Evolutionary conservation across 2,113 vertebrate species (phyloP).

Genomic region (Archilochus colubris): DNA sequence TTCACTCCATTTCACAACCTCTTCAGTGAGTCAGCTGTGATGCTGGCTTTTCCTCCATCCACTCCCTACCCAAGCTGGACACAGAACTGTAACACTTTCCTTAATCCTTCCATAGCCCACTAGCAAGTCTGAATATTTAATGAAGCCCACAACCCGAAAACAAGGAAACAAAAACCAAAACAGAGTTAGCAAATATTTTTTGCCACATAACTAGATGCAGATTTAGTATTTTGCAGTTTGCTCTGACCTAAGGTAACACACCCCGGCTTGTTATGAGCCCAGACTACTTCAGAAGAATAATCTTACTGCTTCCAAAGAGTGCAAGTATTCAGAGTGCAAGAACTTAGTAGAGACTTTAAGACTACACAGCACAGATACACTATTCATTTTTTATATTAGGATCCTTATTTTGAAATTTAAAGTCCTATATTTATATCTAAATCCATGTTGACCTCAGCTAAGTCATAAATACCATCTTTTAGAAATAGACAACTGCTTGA

Average conservation of each 20-base stretch:
- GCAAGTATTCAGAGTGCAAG: neutral
- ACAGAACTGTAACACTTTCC: neutral
- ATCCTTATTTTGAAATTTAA: constrained; percentile 3
- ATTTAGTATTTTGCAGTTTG: neutral
- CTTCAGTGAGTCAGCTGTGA: neutral
- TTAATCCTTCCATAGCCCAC: neutral
- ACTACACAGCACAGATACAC: neutral
- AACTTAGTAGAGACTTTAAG: neutral
- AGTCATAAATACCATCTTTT: constrained; percentile 1
- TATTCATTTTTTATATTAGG: constrained; percentile 12
- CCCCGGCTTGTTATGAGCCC: neutral
- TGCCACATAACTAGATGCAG: neutral
- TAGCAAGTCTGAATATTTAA: neutral
- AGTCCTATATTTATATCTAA: constrained; percentile 11
- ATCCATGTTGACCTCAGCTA: neutral
- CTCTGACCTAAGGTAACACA: neutral
- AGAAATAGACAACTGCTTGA: constrained; percentile 8
- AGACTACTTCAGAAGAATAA: neutral
- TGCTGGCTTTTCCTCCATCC: neutral
- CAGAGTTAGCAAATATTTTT: neutral
- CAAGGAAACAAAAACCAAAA: neutral
- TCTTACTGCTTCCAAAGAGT: neutral
- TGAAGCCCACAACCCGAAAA: neutral
- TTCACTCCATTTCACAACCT: neutral
- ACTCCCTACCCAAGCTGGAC: neutral